These are phyloP conservation scores for Enteromius radiatus DNA, from an alignment of 2,797 vertebrate species.

Conservation along the genomic window DNA sequence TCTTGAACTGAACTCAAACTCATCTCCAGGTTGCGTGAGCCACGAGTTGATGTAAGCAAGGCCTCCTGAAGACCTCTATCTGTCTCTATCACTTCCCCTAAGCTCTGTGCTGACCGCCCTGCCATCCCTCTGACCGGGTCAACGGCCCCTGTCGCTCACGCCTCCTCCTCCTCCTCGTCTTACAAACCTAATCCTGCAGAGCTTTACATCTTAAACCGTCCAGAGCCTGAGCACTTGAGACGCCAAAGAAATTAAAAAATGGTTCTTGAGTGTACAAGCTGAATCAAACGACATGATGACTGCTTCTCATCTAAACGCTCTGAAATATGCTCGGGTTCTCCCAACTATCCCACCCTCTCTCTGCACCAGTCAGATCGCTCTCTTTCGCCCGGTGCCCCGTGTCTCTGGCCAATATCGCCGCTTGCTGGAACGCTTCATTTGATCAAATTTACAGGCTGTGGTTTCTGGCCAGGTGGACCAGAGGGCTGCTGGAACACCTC, in stretches of 20 bases:
- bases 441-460: slow-evolving; percentile 79
- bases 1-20: slow-evolving; percentile 63
- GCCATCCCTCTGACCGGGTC: slow-evolving; percentile 51
- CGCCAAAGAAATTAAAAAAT: slow-evolving; percentile 44
- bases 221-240: slow-evolving; percentile 26
- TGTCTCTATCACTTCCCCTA: slow-evolving; percentile 25
- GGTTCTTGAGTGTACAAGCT: slow-evolving; percentile 14
- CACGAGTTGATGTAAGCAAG: slow-evolving; percentile 20
- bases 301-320: slow-evolving; percentile 53
- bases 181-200: slow-evolving; percentile 69
- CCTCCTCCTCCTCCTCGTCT: slow-evolving; percentile 57
- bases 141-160: slow-evolving; percentile 58
- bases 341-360: slow-evolving; percentile 11
- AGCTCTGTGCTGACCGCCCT: slow-evolving; percentile 61
- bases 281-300: neutral
- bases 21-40: slow-evolving; percentile 51
- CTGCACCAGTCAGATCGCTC: slow-evolving; percentile 47
- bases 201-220: slow-evolving; percentile 74
- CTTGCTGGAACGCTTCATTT: slow-evolving; percentile 67
- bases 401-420: slow-evolving; percentile 65
- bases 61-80: slow-evolving; percentile 10
- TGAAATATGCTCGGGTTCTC: slow-evolving; percentile 5
- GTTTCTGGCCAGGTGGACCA: slow-evolving; percentile 64
- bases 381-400: slow-evolving; percentile 36
- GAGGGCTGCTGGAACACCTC: slow-evolving; percentile 61